A percentile compares a stretch with the other conserved stretches of the same genome.
Conservation (phyloP, 2,888 invertebrate genomes). For the Galerucella calmariensis region DNA sequence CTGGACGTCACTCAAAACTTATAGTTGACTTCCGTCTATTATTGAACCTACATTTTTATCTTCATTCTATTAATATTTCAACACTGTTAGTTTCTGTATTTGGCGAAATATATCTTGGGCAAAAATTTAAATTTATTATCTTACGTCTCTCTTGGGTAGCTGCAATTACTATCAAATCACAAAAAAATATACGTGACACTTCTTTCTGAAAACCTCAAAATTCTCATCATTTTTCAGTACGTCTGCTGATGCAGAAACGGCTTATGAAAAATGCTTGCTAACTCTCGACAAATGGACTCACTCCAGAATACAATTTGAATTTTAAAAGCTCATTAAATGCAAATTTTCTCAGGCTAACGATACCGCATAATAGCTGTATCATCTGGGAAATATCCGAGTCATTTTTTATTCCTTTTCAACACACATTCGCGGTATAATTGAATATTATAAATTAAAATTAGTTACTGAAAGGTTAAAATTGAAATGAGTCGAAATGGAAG, state of each 20-base stretch:
- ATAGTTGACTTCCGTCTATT: too few relatives aligned
- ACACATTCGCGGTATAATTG: not conserved
- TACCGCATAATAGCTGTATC: constrained; percentile 25
- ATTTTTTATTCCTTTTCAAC: constrained; percentile 15
- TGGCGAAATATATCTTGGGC: not conserved
- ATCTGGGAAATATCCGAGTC: constrained; percentile 20
- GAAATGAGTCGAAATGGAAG: too few relatives aligned
- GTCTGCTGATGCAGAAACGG: constrained; percentile 23
- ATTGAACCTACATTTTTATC: too few relatives aligned
- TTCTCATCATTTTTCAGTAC: not conserved
- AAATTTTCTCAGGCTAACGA: constrained; percentile 46
- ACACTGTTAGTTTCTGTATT: too few relatives aligned
- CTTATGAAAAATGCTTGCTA: constrained; percentile 36
- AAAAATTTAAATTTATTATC: not conserved
- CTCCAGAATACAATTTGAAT: constrained; percentile 51
- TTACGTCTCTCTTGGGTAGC: not conserved
- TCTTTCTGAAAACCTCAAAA: constrained; percentile 2
- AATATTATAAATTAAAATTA: constrained; percentile 6
- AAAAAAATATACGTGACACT: not conserved
- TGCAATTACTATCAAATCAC: not conserved
- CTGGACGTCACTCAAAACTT: too few relatives aligned
- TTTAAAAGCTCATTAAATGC: constrained; percentile 56
- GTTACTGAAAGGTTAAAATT: not conserved
- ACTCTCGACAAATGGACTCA: constrained; percentile 27
- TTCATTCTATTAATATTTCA: too few relatives aligned